Conservation (phyloP, 2,113 vertebrate genomes). For the Nanorana parkeri region DNA sequence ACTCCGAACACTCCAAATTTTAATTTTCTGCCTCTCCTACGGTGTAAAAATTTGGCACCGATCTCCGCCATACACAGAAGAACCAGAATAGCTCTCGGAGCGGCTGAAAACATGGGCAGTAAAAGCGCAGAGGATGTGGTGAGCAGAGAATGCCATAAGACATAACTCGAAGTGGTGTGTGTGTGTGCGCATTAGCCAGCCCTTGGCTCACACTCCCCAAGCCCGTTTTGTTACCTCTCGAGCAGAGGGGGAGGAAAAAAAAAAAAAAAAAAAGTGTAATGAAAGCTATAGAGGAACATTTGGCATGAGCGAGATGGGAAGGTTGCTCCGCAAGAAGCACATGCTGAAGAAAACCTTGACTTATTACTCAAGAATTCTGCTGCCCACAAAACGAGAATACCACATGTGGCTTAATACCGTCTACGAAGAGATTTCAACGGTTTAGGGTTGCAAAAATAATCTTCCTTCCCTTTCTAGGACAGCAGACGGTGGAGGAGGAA, state of each 20-base stretch:
- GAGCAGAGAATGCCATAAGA: slow-evolving; percentile 22
- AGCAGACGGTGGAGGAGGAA: not conserved
- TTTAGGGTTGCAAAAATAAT: slow-evolving; percentile 21
- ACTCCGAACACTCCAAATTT: not conserved
- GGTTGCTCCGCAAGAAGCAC: not conserved
- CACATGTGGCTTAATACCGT: slow-evolving; percentile 37
- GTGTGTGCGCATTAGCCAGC: slow-evolving; percentile 2
- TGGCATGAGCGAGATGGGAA: slow-evolving; percentile 1
- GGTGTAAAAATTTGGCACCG: not conserved
- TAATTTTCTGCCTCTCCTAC: slow-evolving; percentile 24
- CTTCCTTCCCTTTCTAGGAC: slow-evolving; percentile 25
- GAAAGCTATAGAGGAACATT: slow-evolving; percentile 7
- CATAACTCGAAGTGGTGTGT: not conserved
- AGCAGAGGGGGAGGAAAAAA: not conserved
- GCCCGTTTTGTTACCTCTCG: slow-evolving; percentile 15
- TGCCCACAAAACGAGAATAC: slow-evolving; percentile 42
- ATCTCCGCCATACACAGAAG: slow-evolving; percentile 32
- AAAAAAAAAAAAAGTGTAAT: not conserved
- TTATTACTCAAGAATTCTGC: slow-evolving; percentile 27
- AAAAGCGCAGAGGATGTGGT: slow-evolving; percentile 48
- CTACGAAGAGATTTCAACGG: slow-evolving; percentile 12
- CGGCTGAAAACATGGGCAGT: slow-evolving; percentile 2
- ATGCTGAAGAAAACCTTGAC: slow-evolving; percentile 1
- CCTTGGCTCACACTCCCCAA: slow-evolving; percentile 14
- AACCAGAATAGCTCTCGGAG: slow-evolving; percentile 11